Evolutionary conservation across 2,797 vertebrate species (phyloP).

Genomic region (Galaxias olidus): DNA sequence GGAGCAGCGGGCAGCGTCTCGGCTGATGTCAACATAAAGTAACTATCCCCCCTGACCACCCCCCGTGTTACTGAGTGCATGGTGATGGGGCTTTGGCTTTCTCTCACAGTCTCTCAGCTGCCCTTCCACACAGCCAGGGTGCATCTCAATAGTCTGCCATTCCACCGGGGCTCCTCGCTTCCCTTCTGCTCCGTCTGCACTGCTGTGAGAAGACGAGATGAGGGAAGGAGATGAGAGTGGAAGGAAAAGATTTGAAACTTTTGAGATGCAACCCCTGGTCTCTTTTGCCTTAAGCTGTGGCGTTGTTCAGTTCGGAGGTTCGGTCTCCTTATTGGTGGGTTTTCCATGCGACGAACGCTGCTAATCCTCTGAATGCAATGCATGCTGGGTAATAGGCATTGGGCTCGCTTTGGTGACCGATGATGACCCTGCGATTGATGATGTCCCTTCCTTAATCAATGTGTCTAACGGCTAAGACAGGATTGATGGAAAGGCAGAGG

Average conservation of each 20-base stretch:
- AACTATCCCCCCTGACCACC: conserved; percentile 92
- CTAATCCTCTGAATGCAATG: conserved; percentile 62
- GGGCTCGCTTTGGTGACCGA: conserved; percentile 40
- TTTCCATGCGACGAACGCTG: conserved; percentile 44
- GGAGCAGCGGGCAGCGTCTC: conserved; percentile 81
- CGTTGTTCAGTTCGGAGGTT: no score
- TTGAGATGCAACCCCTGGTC: conserved; percentile 24
- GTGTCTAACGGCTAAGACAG: neutral
- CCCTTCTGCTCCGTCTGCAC: neutral
- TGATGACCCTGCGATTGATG: conserved; percentile 23
- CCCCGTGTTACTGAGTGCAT: conserved; percentile 74
- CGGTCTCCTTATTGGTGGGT: conserved; percentile 7
- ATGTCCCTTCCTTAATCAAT: conserved; percentile 22
- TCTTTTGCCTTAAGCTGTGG: no score
- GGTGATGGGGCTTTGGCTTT: conserved; percentile 85
- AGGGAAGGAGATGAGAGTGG: neutral
- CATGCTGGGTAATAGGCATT: conserved; percentile 66
- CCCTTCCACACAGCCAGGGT: neutral
- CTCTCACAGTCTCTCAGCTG: conserved; percentile 43
- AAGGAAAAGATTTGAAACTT: neutral
- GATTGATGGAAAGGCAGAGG: neutral
- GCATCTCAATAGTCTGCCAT: conserved; percentile 35
- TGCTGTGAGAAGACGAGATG: neutral
- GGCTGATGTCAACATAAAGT: conserved; percentile 90
- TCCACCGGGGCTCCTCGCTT: conserved; percentile 32